These are phyloP conservation scores for Sylvicola fuscatus DNA, from an alignment of 2,888 invertebrate genomes.

Conservation along the genomic window DNA sequence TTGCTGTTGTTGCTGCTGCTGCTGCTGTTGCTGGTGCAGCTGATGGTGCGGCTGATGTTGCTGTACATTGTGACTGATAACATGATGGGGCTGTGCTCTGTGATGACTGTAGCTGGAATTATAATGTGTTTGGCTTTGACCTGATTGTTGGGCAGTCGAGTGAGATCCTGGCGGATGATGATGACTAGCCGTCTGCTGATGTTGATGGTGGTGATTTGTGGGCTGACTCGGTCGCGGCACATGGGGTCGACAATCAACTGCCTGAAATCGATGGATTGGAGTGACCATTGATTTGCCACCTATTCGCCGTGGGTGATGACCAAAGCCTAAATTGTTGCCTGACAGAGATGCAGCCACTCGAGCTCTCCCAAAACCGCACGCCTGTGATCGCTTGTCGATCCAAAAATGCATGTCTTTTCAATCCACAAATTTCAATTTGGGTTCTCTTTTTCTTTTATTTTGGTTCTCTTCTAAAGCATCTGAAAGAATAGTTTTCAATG, in stretches of 20 bases:
- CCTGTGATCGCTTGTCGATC: slow-evolving; percentile 65
- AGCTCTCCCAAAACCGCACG: slow-evolving; percentile 53
- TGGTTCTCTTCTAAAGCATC: no score
- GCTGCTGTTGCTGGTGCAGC: slow-evolving; percentile 8
- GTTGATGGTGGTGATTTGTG: slow-evolving; percentile 7
- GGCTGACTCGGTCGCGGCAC: slow-evolving; percentile 9
- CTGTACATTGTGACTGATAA: slow-evolving; percentile 8
- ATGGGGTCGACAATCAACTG: slow-evolving; percentile 23
- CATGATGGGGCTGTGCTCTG: background rate
- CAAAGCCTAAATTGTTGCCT: slow-evolving; percentile 30
- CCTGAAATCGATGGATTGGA: slow-evolving; percentile 47
- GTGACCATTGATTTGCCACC: slow-evolving; percentile 44
- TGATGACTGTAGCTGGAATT: background rate
- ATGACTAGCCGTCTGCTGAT: background rate
- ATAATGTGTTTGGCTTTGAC: slow-evolving; percentile 3
- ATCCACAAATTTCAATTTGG: no score
- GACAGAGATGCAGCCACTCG: slow-evolving; percentile 45
- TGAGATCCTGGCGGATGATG: slow-evolving; percentile 1
- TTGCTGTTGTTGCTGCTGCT: slow-evolving; percentile 7
- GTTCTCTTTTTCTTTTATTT: no score
- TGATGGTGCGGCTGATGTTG: slow-evolving; percentile 11
- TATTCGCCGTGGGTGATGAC: slow-evolving; percentile 24
- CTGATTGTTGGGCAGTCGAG: no score
- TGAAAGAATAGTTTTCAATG: no score
- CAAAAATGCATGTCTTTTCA: slow-evolving; percentile 54